These are phyloP conservation scores for Caiman crocodilus DNA, from an alignment of 2,797 vertebrate species.

Conservation along the genomic window DNA sequence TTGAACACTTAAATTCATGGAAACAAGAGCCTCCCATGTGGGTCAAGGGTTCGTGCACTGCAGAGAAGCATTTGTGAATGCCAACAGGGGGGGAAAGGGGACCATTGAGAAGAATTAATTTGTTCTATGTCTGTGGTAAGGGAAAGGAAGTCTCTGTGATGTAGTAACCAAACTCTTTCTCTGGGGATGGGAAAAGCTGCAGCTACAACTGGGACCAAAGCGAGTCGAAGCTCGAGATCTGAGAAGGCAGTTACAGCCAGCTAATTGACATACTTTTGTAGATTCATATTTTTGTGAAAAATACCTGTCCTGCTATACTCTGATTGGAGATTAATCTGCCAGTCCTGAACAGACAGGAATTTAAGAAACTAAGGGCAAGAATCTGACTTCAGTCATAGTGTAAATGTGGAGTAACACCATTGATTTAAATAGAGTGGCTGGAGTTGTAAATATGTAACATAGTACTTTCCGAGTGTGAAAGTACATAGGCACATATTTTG, in stretches of 20 bases:
- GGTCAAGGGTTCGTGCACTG: background rate
- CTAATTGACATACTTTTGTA: background rate
- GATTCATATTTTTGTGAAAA: background rate
- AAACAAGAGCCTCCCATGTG: background rate
- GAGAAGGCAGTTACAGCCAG: background rate
- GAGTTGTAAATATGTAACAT: no score
- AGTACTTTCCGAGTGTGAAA: background rate
- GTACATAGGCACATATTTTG: fast-evolving
- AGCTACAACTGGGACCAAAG: background rate
- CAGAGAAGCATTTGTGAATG: background rate
- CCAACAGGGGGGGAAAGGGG: background rate
- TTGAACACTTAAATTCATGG: background rate
- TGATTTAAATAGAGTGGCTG: background rate
- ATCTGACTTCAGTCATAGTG: background rate
- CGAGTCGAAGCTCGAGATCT: background rate
- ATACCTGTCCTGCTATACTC: background rate
- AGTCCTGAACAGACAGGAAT: fast-evolving
- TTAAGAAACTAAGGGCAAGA: background rate
- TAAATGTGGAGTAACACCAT: background rate
- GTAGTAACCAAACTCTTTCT: background rate
- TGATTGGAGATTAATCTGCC: background rate
- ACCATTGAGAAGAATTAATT: background rate
- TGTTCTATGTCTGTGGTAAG: background rate
- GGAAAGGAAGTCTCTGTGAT: background rate
- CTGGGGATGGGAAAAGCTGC: background rate